Evolutionary conservation across 2,888 invertebrate species (phyloP).

Genomic region (Ephialtes manifestator): DNA sequence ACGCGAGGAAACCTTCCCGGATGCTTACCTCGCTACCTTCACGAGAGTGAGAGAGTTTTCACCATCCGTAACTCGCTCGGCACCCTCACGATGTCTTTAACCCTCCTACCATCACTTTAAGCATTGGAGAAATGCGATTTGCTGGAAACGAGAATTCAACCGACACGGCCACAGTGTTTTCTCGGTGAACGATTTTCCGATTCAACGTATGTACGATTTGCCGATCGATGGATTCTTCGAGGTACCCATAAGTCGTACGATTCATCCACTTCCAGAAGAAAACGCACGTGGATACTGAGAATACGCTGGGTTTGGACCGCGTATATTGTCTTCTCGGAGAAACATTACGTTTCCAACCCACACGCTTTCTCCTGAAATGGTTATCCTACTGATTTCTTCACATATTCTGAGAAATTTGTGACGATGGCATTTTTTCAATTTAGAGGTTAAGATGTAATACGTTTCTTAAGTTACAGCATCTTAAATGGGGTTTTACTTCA

Average conservation of each 20-base stretch:
- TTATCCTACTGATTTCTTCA: neutral
- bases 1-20: neutral
- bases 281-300: neutral
- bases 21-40: neutral
- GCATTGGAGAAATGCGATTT: constrained; percentile 15
- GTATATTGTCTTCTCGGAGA: neutral
- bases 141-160: constrained; percentile 40
- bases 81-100: constrained; percentile 12
- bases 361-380: neutral
- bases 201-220: neutral
- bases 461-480: no score
- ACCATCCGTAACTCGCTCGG: constrained; percentile 33
- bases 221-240: constrained; percentile 4
- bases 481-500: no score
- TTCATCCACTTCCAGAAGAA: neutral
- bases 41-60: constrained; percentile 22
- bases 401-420: neutral
- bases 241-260: neutral
- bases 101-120: constrained; percentile 9
- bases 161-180: constrained; percentile 22
- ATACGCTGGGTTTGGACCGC: no score
- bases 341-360: neutral
- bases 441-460: no score
- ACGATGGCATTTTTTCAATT: neutral
- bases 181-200: constrained; percentile 7